These are phyloP conservation scores for Eristalinus aeneus DNA, from an alignment of 2,888 invertebrate species.

Conservation along the genomic window DNA sequence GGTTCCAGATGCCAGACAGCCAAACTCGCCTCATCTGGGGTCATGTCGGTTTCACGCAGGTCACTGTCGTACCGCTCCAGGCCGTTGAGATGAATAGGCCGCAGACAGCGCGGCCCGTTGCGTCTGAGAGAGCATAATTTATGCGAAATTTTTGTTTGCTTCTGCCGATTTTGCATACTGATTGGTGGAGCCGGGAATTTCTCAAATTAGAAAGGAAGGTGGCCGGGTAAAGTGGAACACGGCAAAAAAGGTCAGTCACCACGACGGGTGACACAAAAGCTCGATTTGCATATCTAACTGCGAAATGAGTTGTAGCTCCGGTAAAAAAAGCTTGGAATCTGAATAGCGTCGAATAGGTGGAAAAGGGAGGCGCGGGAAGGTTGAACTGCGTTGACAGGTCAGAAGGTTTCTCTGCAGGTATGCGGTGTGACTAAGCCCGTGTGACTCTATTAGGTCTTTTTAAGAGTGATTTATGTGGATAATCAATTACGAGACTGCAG, in stretches of 20 bases:
- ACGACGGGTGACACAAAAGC: slow-evolving; percentile 29
- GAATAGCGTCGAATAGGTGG: not conserved
- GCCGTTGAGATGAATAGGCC: slow-evolving; percentile 12
- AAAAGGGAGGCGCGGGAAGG: not conserved
- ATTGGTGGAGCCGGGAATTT: slow-evolving; percentile 46
- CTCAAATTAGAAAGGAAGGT: slow-evolving; percentile 58
- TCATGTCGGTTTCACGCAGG: slow-evolving; percentile 14
- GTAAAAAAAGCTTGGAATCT: not conserved
- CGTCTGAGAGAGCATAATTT: slow-evolving; percentile 48
- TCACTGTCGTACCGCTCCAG: slow-evolving; percentile 18
- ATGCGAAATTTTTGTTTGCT: slow-evolving; percentile 30
- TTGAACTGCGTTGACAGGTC: not conserved
- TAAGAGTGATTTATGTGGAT: not conserved
- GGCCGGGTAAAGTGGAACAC: slow-evolving; percentile 4
- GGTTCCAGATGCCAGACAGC: not conserved
- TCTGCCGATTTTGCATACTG: slow-evolving; percentile 43
- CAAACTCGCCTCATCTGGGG: not conserved
- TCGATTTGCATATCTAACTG: slow-evolving; percentile 66
- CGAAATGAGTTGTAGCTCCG: slow-evolving; percentile 47
- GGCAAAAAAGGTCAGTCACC: slow-evolving; percentile 42
- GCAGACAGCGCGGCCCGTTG: slow-evolving; percentile 6
- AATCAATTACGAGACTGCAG: not conserved
- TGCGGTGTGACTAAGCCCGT: not conserved
- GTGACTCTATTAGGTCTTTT: not conserved
- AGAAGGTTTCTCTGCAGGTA: not conserved